Evolutionary conservation across 2,888 invertebrate genomes (phyloP).

Genomic region (Perizoma flavofasciatum): DNA sequence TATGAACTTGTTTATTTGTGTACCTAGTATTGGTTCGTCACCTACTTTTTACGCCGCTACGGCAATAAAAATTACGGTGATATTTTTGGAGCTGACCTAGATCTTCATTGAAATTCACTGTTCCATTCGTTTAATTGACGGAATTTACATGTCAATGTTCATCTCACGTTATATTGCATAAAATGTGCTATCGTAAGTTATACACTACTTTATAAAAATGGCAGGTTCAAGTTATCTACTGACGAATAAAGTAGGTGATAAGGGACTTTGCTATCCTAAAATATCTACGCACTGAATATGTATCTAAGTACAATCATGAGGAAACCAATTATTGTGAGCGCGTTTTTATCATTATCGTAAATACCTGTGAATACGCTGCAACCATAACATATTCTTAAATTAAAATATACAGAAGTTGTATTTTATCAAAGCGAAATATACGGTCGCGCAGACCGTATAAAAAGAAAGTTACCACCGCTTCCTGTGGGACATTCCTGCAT

Average conservation of each 20-base stretch:
- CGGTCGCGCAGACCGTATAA: slow-evolving; percentile 6
- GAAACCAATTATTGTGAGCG: too few species aligned
- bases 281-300: too few species aligned
- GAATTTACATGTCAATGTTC: slow-evolving; percentile 10
- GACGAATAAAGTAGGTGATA: neutral
- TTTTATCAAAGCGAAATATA: neutral
- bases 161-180: slow-evolving; percentile 2
- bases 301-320: too few species aligned
- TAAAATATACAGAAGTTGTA: neutral
- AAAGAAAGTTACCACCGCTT: slow-evolving; percentile 29
- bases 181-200: too few species aligned
- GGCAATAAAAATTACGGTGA: slow-evolving; percentile 37
- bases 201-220: too few species aligned
- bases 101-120: slow-evolving; percentile 41
- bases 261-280: too few species aligned
- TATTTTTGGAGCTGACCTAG: slow-evolving; percentile 45
- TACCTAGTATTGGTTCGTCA: slow-evolving; percentile 1
- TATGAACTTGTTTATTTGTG: too few species aligned
- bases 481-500: slow-evolving; percentile 34
- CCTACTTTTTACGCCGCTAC: slow-evolving; percentile 6
- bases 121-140: slow-evolving; percentile 23
- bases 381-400: neutral
- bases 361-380: too few species aligned
- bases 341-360: too few species aligned
- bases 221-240: neutral